These are phyloP conservation scores for Edolisoma coerulescens DNA, from an alignment of 2,113 vertebrate species.

Conservation along the genomic window DNA sequence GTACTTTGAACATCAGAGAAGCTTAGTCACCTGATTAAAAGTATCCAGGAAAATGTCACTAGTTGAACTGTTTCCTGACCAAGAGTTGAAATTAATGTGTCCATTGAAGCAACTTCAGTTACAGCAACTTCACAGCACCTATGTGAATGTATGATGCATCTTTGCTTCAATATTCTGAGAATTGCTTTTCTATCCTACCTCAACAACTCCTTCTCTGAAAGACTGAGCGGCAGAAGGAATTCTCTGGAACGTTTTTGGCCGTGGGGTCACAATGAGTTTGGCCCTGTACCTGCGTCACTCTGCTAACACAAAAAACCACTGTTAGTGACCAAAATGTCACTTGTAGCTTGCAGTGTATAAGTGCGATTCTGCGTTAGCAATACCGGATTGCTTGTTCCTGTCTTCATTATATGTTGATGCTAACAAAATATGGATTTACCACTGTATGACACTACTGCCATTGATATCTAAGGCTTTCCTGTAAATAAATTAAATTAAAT, in stretches of 20 bases:
- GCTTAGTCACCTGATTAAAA: neutral
- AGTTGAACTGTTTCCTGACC: neutral
- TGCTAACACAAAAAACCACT: neutral
- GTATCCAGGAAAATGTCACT: neutral
- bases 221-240: neutral
- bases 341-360: neutral
- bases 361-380: neutral
- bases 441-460: neutral
- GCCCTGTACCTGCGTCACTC: neutral
- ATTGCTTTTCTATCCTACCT: neutral
- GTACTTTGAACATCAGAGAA: neutral
- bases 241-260: neutral
- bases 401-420: neutral
- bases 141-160: rapidly evolving
- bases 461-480: neutral
- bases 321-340: neutral
- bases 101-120: neutral
- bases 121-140: neutral
- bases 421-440: neutral
- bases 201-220: neutral
- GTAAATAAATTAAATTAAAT: slow-evolving; percentile 38
- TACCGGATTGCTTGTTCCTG: neutral
- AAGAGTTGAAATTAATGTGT: neutral
- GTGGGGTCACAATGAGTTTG: neutral
- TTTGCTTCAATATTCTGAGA: neutral